Evolutionary conservation across 2,113 vertebrate species (phyloP), one percentile per base, ranked within the genome.

Genomic region (Donacobius atricapilla): DNA sequence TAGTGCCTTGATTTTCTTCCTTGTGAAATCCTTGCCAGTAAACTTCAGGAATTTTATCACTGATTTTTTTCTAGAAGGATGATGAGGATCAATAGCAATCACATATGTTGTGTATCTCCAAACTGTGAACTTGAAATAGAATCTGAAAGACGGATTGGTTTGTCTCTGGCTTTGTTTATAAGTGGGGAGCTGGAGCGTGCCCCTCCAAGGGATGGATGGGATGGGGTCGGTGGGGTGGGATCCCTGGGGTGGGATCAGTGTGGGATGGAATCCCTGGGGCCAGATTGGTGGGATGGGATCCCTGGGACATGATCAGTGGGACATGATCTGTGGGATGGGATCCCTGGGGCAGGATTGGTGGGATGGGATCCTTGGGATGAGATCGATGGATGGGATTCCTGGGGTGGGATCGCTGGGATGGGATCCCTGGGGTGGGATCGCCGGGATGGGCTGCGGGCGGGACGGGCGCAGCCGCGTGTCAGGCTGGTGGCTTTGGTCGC

Each of bases 191-290:
- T 31, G 64, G 48, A 47, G 23, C 0, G 0, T 33, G 33, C 5
- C 13, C 4, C 48, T 69, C 4, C 0, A 0, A 31, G 8, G 2
- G 15, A 6, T 42, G 11, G 9, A 5, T 57, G n/a, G 33, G 28
- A 3, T 13, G 64, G 39, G n/a, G 10, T 45, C 19, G 16, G 21
- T 17, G 12, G 4, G 30, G 31, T 35, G 54, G 44, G 37, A 9
- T 57, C 31, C 5, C 5, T 20, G 53, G 4, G 7, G 1, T 4
- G 10, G 57, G 10, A 15, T 58, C 15, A 14, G 19, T 17, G 12
- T 17, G 12, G 4, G 50, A 40, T 30, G 42, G 64, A 37, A 21
- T n/a, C n/a, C n/a, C n/a, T n/a, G n/a, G n/a, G n/a, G n/a, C n/a
- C n/a, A 17, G 51, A 31, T n/a, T 10, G 3, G 45, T n/a, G 23